Conservation (phyloP, 2,797 vertebrate species). For the Mionectes olivaceus region DNA sequence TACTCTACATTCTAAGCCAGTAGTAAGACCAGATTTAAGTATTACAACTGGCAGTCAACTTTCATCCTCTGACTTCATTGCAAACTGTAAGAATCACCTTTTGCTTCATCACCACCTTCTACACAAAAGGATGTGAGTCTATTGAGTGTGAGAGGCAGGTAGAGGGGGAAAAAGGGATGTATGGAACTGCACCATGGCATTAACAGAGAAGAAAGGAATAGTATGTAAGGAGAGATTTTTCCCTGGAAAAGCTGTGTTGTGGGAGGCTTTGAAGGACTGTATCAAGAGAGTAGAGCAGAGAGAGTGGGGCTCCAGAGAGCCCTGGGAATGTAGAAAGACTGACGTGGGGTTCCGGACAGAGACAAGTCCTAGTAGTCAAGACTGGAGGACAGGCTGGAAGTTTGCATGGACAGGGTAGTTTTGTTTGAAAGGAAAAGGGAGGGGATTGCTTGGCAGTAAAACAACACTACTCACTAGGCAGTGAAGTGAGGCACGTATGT, state of each 20-base stretch:
- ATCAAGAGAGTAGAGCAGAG: neutral
- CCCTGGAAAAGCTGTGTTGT: neutral
- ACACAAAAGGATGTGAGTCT: neutral
- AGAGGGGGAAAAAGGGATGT: rapidly evolving
- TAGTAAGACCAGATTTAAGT: neutral
- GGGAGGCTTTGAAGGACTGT: neutral
- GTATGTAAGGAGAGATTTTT: neutral
- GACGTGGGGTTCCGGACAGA: neutral
- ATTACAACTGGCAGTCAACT: neutral
- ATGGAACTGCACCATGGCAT: neutral
- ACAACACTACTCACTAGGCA: neutral
- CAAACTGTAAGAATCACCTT: neutral
- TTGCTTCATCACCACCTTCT: neutral
- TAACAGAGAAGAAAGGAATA: neutral
- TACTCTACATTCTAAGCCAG: neutral
- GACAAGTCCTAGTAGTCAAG: neutral
- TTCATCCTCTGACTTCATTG: neutral
- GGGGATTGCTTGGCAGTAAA: neutral
- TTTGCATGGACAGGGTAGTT: neutral
- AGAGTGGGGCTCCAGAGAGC: neutral
- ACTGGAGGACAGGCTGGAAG: neutral
- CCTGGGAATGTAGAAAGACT: neutral
- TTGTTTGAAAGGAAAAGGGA: neutral
- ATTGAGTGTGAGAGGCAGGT: neutral
- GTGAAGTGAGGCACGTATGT: neutral